A percentile compares a stretch with the other conserved stretches of the same genome.
phyloP scores from a whole-genome alignment of 2,113 vertebrate genomes.

The Ciconia maguari region DNA sequence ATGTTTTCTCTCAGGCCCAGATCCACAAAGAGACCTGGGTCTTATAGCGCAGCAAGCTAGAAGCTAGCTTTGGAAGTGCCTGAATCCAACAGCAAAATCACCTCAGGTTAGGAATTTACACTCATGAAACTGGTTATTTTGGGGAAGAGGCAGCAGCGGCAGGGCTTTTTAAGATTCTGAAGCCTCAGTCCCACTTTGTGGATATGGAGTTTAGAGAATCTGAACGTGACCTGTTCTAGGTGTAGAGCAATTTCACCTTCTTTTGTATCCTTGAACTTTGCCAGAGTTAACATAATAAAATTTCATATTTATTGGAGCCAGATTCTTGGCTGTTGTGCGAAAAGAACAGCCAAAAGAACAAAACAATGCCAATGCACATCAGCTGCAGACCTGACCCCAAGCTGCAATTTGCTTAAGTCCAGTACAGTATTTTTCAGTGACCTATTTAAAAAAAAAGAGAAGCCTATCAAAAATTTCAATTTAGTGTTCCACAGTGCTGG shows the following conservation, averaged over 20 bases:
- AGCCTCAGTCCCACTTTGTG: not conserved
- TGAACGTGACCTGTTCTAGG: not conserved
- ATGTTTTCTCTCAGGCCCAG: not conserved
- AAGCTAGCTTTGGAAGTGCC: not conserved
- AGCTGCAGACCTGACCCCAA: not conserved
- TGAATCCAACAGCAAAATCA: not conserved
- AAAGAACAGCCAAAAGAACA: not conserved
- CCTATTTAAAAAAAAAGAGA: not conserved
- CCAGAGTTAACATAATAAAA: not conserved
- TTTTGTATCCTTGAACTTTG: not conserved
- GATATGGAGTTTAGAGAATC: not conserved
- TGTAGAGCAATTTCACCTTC: not conserved
- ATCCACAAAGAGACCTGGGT: not conserved
- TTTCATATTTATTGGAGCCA: not conserved
- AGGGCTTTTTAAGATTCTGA: not conserved
- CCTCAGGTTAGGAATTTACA: not conserved
- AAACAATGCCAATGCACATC: not conserved
- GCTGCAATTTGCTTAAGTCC: not conserved
- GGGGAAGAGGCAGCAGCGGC: not conserved
- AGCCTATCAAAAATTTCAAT: not conserved
- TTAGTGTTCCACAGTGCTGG: not conserved
- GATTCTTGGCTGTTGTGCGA: not conserved
- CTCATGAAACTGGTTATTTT: not conserved
- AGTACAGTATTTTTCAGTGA: not conserved
- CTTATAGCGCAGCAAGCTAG: not conserved